Evolutionary conservation across 2,888 invertebrate species (phyloP), one percentile per base, ranked within the genome.

Genomic region (Eurytoma adleriae): DNA sequence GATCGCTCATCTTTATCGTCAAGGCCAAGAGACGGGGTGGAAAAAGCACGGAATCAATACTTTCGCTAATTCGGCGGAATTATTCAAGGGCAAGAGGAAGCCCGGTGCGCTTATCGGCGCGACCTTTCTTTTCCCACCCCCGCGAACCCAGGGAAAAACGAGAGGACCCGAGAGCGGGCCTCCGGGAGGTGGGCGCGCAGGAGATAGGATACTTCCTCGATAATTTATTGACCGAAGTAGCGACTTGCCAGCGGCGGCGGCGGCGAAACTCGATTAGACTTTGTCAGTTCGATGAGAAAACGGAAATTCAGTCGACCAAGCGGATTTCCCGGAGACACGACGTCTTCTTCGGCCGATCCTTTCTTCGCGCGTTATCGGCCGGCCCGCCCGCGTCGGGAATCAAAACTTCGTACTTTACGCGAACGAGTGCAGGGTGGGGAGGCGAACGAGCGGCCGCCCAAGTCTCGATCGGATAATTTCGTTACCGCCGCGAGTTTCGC

Each of bases 251-350:
- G 66, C 78, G 69, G 76, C 79, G 81, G 80, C 78, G 83, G 69
- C 66, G 74, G 61, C 82, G 82, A 84, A 86, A 86, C 85, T 86
- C 85, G 85, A 86, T 86, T 85, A 85, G 85, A 86, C 84, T 85
- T 85, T 84, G 84, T 85, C 84, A 83, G 83, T 84, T 84, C 83
- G 85, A 84, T 83, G 84, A 84, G 84, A 85, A 85, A 85, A 84
- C 85, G 85, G 85, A 85, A 85, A 85, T 84, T 85, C 85, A 84
- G 83, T 83, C 83, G 83, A 84, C 84, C 84, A 83, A 84, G 83
- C 84, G 83, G 84, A 84, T 84, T 84, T 86, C 84, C 83, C 82
- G 75, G 78, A 83, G 83, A 84, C 59, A 27, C 70, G 59, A 27
- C 64, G 70, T 61, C 64, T 56, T 50, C 62, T 64, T 67, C 62